These are phyloP conservation scores for Pseudorasbora parva DNA, from an alignment of 2,113 vertebrate species.

Conservation along the genomic window DNA sequence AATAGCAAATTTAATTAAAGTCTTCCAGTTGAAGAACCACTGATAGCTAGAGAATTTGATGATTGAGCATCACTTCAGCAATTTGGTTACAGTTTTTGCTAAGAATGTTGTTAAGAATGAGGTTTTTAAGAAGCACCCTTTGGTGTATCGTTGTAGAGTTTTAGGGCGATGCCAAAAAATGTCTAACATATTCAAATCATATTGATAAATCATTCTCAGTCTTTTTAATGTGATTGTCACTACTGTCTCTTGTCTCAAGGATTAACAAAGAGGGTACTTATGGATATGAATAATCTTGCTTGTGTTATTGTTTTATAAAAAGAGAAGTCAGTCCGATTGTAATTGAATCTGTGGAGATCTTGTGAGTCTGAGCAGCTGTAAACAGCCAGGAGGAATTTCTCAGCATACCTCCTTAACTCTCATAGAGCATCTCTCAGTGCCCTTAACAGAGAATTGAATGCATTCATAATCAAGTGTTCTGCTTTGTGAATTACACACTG, in stretches of 20 bases:
- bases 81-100: not conserved
- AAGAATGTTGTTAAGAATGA: not conserved
- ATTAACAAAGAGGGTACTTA: conserved; percentile 21
- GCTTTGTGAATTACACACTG: not conserved
- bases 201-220: not conserved
- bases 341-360: conserved; percentile 60
- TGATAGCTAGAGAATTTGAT: not conserved
- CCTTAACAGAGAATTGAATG: too few relatives aligned
- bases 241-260: not conserved
- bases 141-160: not conserved
- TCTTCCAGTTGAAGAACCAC: not conserved
- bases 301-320: conserved; percentile 48
- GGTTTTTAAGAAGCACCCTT: not conserved
- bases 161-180: not conserved
- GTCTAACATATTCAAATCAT: not conserved
- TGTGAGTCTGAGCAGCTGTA: conserved; percentile 62
- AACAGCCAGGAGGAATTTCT: conserved; percentile 60
- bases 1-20: not conserved
- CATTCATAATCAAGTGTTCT: not conserved
- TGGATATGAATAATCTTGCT: conserved; percentile 23
- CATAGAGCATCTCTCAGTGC: not conserved
- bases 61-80: not conserved
- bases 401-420: conserved; percentile 54
- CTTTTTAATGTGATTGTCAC: not conserved
- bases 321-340: conserved; percentile 41